These are phyloP conservation scores for Nyctalus aviator DNA, from an alignment of 2,797 vertebrate species.

Conservation along the genomic window DNA sequence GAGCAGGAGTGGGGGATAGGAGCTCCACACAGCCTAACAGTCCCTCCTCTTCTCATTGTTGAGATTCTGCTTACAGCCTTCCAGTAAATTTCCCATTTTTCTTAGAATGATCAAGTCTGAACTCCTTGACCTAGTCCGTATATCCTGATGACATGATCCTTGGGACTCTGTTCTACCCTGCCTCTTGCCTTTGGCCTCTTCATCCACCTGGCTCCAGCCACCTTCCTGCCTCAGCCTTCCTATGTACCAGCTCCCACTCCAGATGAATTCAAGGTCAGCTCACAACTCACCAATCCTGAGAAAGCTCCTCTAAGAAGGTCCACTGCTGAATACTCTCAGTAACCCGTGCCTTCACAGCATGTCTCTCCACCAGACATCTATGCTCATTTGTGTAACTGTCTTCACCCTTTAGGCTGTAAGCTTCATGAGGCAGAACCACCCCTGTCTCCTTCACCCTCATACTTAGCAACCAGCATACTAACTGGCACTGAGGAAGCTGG, in stretches of 20 bases:
- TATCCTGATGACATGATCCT: neutral
- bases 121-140: neutral
- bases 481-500: neutral
- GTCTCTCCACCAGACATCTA: neutral
- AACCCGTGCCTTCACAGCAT: accelerated
- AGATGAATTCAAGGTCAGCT: neutral
- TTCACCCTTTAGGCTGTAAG: neutral
- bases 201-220: neutral
- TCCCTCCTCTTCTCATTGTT: neutral
- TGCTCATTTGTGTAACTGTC: neutral
- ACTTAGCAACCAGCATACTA: neutral
- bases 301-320: neutral
- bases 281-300: neutral
- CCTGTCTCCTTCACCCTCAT: neutral
- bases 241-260: neutral
- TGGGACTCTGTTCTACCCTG: neutral
- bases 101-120: neutral
- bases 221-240: neutral
- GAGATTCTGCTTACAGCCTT: neutral
- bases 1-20: neutral
- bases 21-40: neutral
- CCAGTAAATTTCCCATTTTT: neutral
- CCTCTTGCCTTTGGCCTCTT: neutral
- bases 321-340: neutral
- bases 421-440: neutral